phyloP scores from a whole-genome alignment of 2,888 invertebrate genomes.

The Parelbella ahira region DNA sequence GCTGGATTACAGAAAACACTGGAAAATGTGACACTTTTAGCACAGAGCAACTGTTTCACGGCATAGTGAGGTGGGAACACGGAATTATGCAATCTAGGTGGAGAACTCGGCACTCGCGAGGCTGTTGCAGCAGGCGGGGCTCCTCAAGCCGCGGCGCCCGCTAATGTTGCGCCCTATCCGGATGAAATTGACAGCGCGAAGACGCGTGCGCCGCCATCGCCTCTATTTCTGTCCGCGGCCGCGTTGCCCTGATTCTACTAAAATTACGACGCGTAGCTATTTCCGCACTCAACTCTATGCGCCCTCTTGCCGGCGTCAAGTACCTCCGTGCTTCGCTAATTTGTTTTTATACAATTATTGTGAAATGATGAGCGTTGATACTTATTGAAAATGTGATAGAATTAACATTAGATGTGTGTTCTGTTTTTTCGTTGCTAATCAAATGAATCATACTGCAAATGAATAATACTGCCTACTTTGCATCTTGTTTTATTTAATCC shows the following conservation, averaged over 20 bases:
- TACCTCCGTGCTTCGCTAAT: conserved; percentile 41
- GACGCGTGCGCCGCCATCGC: conserved; percentile 61
- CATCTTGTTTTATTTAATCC: too few species aligned
- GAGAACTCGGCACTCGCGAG: conserved; percentile 49
- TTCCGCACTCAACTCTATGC: conserved; percentile 72
- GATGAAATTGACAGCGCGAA: conserved; percentile 74
- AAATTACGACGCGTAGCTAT: conserved; percentile 77
- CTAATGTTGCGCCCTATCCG: conserved; percentile 73
- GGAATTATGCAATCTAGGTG: conserved; percentile 49
- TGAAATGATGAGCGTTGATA: too few species aligned
- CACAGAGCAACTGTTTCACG: conserved; percentile 31
- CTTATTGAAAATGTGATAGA: too few species aligned
- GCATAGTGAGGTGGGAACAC: conserved; percentile 36
- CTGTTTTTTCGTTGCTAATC: too few species aligned
- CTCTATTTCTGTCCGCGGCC: conserved; percentile 77
- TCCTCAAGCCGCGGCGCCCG: conserved; percentile 37
- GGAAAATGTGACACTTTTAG: conserved; percentile 35
- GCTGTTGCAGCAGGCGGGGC: conserved; percentile 17
- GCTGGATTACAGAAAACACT: conserved; percentile 28
- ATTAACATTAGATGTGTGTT: too few species aligned
- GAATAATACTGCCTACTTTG: too few species aligned
- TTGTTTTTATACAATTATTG: conserved; percentile 4
- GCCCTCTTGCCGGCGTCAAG: conserved; percentile 56
- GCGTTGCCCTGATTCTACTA: conserved; percentile 80
- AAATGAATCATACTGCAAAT: too few species aligned